Evolutionary conservation across 1,140 invertebrate species (phyloP).

Genomic region (Leptinotarsa lineolata): DNA sequence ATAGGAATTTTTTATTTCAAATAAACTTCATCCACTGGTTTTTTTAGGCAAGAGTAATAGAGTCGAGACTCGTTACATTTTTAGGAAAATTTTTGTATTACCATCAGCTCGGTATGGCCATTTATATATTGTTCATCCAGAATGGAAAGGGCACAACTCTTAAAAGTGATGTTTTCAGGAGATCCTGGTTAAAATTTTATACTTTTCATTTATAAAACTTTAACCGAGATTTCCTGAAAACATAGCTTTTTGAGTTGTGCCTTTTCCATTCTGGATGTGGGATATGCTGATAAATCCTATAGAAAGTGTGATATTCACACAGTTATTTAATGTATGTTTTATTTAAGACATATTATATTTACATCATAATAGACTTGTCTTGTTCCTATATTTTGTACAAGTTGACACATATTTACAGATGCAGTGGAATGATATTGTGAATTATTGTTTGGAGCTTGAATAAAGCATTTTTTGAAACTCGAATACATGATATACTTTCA

Average conservation of each 20-base stretch:
- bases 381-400: slow-evolving; percentile 1
- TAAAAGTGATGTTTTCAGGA: no score
- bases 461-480: background rate
- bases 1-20: background rate
- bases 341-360: background rate
- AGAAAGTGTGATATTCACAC: slow-evolving; percentile 2
- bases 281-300: background rate
- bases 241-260: no score
- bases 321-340: background rate
- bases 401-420: background rate
- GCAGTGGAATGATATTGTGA: background rate
- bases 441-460: background rate
- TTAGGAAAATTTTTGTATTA: no score
- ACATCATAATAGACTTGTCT: background rate
- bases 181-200: no score
- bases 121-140: no score
- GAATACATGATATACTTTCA: background rate
- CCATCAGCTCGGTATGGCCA: background rate
- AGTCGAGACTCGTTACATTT: no score
- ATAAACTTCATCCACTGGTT: no score
- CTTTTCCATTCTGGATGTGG: background rate
- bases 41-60: no score
- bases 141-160: no score
- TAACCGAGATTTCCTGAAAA: no score
- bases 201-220: no score